Conservation (phyloP, 2,113 vertebrate genomes). For the Pelecanus crispus region DNA sequence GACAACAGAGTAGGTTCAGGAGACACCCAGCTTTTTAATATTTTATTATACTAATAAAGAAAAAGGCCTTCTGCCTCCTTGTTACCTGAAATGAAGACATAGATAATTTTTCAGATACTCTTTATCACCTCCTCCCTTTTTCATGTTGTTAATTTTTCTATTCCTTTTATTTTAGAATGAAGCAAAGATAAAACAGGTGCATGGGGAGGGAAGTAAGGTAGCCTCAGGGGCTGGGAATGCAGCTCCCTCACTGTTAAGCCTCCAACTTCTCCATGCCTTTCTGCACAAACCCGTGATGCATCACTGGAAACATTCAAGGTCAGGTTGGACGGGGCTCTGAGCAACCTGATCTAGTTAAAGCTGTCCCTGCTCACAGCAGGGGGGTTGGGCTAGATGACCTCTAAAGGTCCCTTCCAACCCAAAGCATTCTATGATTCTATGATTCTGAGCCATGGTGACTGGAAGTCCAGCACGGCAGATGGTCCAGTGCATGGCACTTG, state of each 20-base stretch:
- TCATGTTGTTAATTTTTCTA: constrained; percentile 3
- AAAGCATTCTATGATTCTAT: no score
- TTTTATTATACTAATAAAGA: neutral
- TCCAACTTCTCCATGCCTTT: neutral
- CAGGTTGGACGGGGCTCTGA: no score
- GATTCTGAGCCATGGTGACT: neutral
- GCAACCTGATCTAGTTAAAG: no score
- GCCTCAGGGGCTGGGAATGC: neutral
- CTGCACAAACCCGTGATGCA: neutral
- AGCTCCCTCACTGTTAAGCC: neutral
- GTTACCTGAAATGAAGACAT: constrained; percentile 11
- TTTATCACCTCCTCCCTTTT: constrained; percentile 18
- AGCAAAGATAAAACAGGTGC: neutral
- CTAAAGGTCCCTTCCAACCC: no score
- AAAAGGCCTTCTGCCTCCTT: neutral
- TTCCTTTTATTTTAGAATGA: neutral
- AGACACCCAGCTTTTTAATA: neutral
- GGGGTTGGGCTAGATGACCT: no score
- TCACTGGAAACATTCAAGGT: no score
- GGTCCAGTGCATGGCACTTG: accelerated
- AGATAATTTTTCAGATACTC: constrained; percentile 22
- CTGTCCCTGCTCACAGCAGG: no score
- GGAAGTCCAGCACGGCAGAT: neutral
- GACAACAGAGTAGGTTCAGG: neutral
- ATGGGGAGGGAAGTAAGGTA: neutral